phyloP scores from a whole-genome alignment of 2,797 vertebrate genomes.

The Anas acuta region DNA sequence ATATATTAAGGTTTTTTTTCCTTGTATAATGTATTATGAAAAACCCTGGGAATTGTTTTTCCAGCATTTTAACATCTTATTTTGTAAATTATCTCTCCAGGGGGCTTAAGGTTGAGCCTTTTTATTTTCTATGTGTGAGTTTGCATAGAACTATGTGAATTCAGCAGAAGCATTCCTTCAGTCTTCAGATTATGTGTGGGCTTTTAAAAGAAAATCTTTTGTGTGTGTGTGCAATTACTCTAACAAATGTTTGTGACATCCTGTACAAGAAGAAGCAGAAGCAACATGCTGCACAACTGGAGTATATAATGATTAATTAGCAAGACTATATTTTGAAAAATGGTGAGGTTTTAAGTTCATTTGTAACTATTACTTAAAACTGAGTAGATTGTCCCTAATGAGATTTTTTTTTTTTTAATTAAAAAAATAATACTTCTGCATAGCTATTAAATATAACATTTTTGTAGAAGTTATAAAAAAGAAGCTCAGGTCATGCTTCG shows the following conservation, averaged over 20 bases:
- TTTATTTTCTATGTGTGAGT: neutral
- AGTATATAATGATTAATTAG: neutral
- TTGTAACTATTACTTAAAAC: neutral
- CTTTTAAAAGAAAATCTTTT: slow-evolving; percentile 11
- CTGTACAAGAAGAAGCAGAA: neutral
- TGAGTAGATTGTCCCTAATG: neutral
- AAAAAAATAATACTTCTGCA: neutral
- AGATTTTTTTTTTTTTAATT: neutral
- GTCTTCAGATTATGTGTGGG: neutral
- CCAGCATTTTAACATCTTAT: slow-evolving; percentile 34
- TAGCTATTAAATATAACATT: neutral
- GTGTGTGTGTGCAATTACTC: neutral
- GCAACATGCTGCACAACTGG: neutral
- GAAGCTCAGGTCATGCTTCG: rapidly evolving
- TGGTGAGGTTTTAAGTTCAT: neutral
- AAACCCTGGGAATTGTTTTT: slow-evolving; percentile 32
- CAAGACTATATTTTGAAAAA: neutral
- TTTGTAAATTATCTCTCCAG: slow-evolving; percentile 25
- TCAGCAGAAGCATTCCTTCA: neutral
- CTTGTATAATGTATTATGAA: neutral
- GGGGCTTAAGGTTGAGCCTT: neutral
- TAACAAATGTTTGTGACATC: neutral
- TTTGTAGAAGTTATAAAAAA: neutral
- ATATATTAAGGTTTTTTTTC: slow-evolving; percentile 7
- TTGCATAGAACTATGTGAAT: neutral